Base-by-base conservation (phyloP, 37 sponge, comb jelly and placozoan species). In the Bolinopsis microptera region DNA sequence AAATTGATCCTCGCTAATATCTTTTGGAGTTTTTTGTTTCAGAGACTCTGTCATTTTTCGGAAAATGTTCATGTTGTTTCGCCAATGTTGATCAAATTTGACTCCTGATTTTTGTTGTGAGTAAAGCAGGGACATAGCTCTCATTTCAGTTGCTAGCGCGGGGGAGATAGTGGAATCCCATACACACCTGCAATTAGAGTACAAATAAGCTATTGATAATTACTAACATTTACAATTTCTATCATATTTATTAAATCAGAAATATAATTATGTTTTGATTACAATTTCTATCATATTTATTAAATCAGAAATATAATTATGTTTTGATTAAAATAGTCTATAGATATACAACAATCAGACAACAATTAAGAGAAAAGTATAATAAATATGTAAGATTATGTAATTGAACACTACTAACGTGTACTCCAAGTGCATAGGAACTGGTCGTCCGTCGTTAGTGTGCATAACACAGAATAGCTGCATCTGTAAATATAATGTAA, bases 391-490 rank as follows among this genome's bases (percentile, higher is more conserved):
- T n/a, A n/a, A n/a, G n/a, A n/a, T n/a, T n/a, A n/a, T n/a, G n/a
- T n/a, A n/a, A n/a, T n/a, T n/a, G n/a, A n/a, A n/a, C n/a, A n/a
- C 28, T 16, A 86, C 90, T n/a, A 22, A 86, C 90, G 90, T 86
- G 61, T 86, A 86, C 36, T 86, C 90, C 3, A 86, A 38, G 90
- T 86, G 90, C 90, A 86, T 86, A 25, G 90, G 90, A 30, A 86
- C 90, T 39, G 90, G 90, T 40, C 90, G n/a, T 1, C 90, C 90
- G 39, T 86, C 90, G 24, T 86, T 86, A 39, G 90, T 86, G 90
- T 86, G 90, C 90, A 86, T 86, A 1, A 86, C 90, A 27, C 90
- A 86, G 61, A 86, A 86, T 48, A 86, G 30, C 90, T 86, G 90
- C 90, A 86, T 86, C 90, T 86, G 48, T n/a, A 21, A 21, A n/a